Base-by-base conservation (phyloP, 2,113 vertebrate genomes). In the Pimephales promelas region DNA sequence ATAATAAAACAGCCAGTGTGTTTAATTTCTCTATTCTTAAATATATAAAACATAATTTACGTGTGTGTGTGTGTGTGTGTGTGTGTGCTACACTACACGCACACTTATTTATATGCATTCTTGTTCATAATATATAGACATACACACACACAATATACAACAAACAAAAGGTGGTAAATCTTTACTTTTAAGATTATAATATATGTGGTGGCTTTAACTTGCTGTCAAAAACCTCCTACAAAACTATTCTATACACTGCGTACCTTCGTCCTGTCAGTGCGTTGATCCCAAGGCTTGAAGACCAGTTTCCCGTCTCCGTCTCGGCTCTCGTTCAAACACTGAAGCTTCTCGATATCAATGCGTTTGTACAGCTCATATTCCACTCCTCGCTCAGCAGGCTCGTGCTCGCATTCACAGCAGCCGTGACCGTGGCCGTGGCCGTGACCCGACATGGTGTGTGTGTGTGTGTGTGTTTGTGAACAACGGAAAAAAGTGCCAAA, bases 231-330 rank as follows among this genome's bases (percentile, higher is more conserved):
- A 62, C 10, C 18, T 54, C 10, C 10, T 34, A 20, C 57, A 16
- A 5, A 70, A 0, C 10, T 0, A 13, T 24, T 1, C 31, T 64
- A 14, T 40, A 40, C 34, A 40, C 40, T 20, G 10, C 52, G 45
- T 92, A 99, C 97, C 97, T 95, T 94, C 11, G 93, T 89, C 62
- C 96, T 92, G 70, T 98, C 95, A 2, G 88, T 90, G 20, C 97
- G 95, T 85, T 95, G 93, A 59, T 98, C 97, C 97, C 97, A 98
- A 3, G 97, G 95, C 64, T 97, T 97, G 92, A 99, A 98, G 79
- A 99, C 97, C 57, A 94, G 93, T 34, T 93, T 96, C 0, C 97
- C 97, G 87, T 96, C 96, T 26, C 97, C 97, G 81, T 98, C 97
- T 1, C 94, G 91, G 87, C 96, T 96, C 94, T 98, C 97, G 89